Base-by-base conservation (phyloP, 2,797 vertebrate species). In the Otolemur crassicaudatus region DNA sequence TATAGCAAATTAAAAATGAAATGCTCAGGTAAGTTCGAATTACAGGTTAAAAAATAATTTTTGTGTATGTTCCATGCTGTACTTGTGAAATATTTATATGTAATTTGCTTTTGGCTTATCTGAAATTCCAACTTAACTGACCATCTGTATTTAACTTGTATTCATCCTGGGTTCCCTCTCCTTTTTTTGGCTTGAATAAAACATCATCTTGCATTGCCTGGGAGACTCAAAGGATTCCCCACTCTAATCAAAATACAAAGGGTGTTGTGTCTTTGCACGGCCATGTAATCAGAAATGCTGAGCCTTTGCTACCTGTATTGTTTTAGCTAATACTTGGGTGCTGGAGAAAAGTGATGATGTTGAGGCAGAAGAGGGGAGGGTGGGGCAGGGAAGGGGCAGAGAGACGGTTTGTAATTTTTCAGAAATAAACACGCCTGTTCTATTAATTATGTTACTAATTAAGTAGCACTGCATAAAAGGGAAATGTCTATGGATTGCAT, bases 91-190 rank as follows among this genome's bases (percentile, higher is more conserved):
- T 77, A 31, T 58, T 83, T 81, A 40, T 9, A 17, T 31, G 23
- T 7, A 80, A 90, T 75, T 63, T 83, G 53, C 60, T 86, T 86
- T 12, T n/a, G 88, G 60, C 25, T 25, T 46, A 34, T 53, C n/a
- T 80, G 43, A 82, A 80, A 94, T 83, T 89, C 63, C 86, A 43
- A 88, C 49, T 93, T 91, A 84, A 56, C 14, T 34, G 16, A 11
- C 19, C 63, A 16, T 46, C n/a, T 79, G 7, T 20, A 40, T 85
- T 91, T 73, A 85, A 86, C 23, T 25, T 43, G 6, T 31, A 43
- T 37, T n/a, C 16, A 60, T 53, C 49, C 60, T 20, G 10, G 19
- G 25, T 46, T 60, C 34, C 53, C 29, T 8, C 69, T 76, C 14
- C 7, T 40, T 43, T 76, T 76, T 81, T 83, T 69, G 46, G 8